A percentile compares a stretch with the other conserved stretches of the same genome.
phyloP scores from a whole-genome alignment of 1,140 invertebrate genomes.

The Delia radicum region DNA sequence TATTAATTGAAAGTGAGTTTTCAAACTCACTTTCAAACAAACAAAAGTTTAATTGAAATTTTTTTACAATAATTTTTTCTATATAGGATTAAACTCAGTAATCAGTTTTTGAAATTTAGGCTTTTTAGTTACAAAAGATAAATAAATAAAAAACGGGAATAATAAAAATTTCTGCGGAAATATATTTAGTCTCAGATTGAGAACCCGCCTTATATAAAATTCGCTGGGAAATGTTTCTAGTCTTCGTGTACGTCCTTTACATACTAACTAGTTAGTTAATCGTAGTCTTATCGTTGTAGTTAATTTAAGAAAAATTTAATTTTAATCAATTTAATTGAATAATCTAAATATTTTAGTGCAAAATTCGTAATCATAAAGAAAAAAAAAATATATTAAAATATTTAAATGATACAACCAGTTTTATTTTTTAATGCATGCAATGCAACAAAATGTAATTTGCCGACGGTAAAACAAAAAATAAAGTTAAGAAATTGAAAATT shows the following conservation, averaged over 20 bases:
- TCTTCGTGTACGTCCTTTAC: too few relatives aligned
- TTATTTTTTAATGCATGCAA: neutral
- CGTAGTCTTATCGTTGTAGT: neutral
- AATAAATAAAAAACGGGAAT: too few relatives aligned
- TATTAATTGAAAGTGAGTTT: too few relatives aligned
- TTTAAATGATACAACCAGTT: neutral
- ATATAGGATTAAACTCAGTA: too few relatives aligned
- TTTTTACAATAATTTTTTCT: too few relatives aligned
- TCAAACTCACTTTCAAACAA: too few relatives aligned
- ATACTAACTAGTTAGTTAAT: too few relatives aligned
- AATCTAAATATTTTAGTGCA: conserved; percentile 11
- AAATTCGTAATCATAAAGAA: neutral
- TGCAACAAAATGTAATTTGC: conserved; percentile 5
- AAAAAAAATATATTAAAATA: neutral
- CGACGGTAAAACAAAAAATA: conserved; percentile 17
- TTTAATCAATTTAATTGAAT: conserved; percentile 21
- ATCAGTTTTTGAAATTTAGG: too few relatives aligned
- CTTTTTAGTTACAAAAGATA: too few relatives aligned
- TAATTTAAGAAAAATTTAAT: conserved; percentile 23
- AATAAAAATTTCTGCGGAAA: too few relatives aligned
- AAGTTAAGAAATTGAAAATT: neutral
- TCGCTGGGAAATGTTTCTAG: neutral
- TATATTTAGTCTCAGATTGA: too few relatives aligned
- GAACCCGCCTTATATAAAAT: neutral
- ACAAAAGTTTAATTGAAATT: too few relatives aligned